These are phyloP conservation scores for Phoenoteleia sp. DNA, from an alignment of 2,888 invertebrate genomes.

Conservation along the genomic window DNA sequence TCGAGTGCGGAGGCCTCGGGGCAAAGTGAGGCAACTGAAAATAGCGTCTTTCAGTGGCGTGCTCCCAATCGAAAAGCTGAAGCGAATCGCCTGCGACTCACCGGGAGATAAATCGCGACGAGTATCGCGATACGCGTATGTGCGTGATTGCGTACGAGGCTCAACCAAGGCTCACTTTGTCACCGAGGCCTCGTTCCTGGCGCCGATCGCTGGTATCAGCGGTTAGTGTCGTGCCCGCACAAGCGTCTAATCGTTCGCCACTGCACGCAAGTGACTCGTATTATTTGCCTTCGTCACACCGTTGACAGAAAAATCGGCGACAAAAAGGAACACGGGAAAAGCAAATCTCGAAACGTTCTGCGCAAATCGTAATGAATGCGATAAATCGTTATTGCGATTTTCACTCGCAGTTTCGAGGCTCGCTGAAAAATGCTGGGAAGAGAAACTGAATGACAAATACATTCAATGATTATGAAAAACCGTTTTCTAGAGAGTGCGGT, in stretches of 20 bases:
- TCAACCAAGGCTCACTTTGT: conserved; percentile 83
- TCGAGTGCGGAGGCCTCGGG: conserved; percentile 42
- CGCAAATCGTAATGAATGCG: too few species aligned
- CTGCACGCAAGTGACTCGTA: neutral
- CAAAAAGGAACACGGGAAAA: too few species aligned
- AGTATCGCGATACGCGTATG: conserved; percentile 44
- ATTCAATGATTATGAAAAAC: too few species aligned
- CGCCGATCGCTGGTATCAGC: conserved; percentile 67
- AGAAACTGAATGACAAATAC: too few species aligned
- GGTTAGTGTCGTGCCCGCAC: conserved; percentile 60
- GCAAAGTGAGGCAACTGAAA: conserved; percentile 61
- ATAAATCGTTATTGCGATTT: too few species aligned
- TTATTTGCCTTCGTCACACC: too few species aligned
- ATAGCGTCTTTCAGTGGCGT: conserved; percentile 66
- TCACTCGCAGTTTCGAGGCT: too few species aligned
- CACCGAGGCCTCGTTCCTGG: conserved; percentile 80
- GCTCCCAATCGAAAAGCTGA: conserved; percentile 65
- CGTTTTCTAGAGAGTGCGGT: too few species aligned
- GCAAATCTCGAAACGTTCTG: too few species aligned
- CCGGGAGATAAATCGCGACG: conserved; percentile 63
- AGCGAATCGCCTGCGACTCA: conserved; percentile 58
- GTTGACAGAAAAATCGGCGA: too few species aligned
- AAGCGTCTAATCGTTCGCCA: conserved; percentile 70
- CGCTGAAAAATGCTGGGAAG: too few species aligned
- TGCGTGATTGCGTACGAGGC: conserved; percentile 75